Percentiles rank a stretch among this genome's conserved stretches.
phyloP scores from a whole-genome alignment of 2,888 invertebrate genomes.

The Sinodicranocentrus sp. region DNA sequence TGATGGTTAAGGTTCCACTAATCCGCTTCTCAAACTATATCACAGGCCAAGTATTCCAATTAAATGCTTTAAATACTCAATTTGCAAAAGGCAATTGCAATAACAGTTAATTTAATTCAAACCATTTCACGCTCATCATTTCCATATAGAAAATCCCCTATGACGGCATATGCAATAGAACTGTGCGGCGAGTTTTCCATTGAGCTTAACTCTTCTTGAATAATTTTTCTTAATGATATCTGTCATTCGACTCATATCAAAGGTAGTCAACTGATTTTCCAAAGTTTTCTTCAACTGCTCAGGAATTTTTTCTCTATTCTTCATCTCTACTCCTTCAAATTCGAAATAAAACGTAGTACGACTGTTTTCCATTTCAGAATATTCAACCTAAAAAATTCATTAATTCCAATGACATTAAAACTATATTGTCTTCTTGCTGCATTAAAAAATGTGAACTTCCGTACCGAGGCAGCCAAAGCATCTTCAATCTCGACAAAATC shows the following conservation, averaged over 20 bases:
- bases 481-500: slow-evolving; percentile 90
- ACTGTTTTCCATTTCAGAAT: slow-evolving; percentile 86
- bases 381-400: slow-evolving; percentile 82
- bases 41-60: too few species aligned
- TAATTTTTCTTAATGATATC: slow-evolving; percentile 86
- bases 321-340: slow-evolving; percentile 87
- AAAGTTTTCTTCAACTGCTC: slow-evolving; percentile 81
- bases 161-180: slow-evolving; percentile 86
- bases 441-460: slow-evolving; percentile 71
- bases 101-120: slow-evolving; percentile 76
- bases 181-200: slow-evolving; percentile 89
- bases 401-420: too few species aligned
- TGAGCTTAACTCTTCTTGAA: slow-evolving; percentile 84
- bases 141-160: slow-evolving; percentile 91
- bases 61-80: not conserved
- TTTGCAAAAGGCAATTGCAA: not conserved
- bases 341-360: slow-evolving; percentile 85
- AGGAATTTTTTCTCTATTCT: slow-evolving; percentile 83
- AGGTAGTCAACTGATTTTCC: slow-evolving; percentile 79
- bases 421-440: too few species aligned
- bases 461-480: slow-evolving; percentile 83
- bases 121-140: slow-evolving; percentile 83
- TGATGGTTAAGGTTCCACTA: slow-evolving; percentile 71
- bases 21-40: slow-evolving; percentile 72
- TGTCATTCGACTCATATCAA: slow-evolving; percentile 88